phyloP scores from a whole-genome alignment of 2,888 invertebrate species.

The Coleophora flavipennella region DNA sequence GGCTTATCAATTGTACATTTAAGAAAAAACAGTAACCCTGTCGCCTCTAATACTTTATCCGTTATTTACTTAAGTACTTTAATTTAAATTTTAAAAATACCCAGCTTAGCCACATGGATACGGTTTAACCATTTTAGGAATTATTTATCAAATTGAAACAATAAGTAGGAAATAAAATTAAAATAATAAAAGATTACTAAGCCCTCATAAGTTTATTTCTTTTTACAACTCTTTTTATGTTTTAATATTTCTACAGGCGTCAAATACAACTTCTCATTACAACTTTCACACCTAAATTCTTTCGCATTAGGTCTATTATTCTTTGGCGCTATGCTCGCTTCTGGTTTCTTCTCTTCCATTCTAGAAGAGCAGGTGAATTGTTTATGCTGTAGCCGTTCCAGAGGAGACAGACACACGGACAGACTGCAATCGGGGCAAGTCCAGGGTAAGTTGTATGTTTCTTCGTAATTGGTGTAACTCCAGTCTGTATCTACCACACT shows the following conservation, averaged over 20 bases:
- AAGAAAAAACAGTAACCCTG: no score
- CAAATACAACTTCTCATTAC: constrained; percentile 77
- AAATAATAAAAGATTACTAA: no score
- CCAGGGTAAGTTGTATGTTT: constrained; percentile 77
- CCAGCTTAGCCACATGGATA: no score
- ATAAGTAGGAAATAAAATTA: no score
- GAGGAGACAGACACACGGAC: constrained; percentile 73
- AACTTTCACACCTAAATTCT: constrained; percentile 80
- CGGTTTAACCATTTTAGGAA: no score
- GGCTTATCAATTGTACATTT: no score
- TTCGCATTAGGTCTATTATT: constrained; percentile 70
- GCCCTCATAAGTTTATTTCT: constrained; percentile 29
- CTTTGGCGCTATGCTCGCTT: constrained; percentile 26
- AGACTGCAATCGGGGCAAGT: constrained; percentile 80
- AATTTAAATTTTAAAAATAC: no score
- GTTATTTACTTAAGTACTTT: no score
- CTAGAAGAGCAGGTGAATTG: constrained; percentile 55
- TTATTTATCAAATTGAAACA: no score
- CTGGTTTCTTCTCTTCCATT: constrained; percentile 35
- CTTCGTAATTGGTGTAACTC: constrained; percentile 74
- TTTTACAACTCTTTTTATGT: constrained; percentile 80
- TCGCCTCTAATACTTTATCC: no score
- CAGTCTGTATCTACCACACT: constrained; percentile 79
- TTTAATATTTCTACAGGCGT: constrained; percentile 88
- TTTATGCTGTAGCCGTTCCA: constrained; percentile 84